Conservation (phyloP, 2,888 invertebrate genomes). For the Glomeris marginata region DNA sequence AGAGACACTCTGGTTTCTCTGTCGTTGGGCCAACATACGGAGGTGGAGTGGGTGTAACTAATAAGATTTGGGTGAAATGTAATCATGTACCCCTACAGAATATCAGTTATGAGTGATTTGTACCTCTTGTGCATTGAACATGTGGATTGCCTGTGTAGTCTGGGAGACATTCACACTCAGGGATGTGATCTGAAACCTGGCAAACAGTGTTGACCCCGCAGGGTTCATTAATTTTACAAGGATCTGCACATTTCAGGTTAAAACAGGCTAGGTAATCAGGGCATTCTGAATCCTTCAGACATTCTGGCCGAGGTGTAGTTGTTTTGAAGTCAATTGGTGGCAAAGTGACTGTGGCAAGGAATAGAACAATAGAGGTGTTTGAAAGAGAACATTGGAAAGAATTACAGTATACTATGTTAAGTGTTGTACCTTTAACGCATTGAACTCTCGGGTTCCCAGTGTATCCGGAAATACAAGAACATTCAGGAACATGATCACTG, state of each 20-base stretch:
- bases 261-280: slow-evolving; percentile 50
- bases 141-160: slow-evolving; percentile 57
- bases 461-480: slow-evolving; percentile 52
- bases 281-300: too few species aligned
- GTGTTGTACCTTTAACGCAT: slow-evolving; percentile 45
- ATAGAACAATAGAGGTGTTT: too few species aligned
- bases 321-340: too few species aligned
- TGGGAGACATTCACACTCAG: slow-evolving; percentile 44
- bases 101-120: background rate
- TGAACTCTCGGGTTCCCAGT: slow-evolving; percentile 73
- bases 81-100: background rate
- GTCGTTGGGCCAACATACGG: slow-evolving; percentile 18
- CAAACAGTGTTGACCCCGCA: too few species aligned
- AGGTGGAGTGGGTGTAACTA: background rate
- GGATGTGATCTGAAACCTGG: slow-evolving; percentile 62
- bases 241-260: slow-evolving; percentile 50
- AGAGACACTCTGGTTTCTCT: slow-evolving; percentile 50
- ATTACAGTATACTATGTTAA: too few species aligned
- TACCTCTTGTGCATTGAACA: slow-evolving; percentile 10
- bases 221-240: too few species aligned
- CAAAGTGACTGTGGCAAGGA: too few species aligned
- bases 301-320: too few species aligned
- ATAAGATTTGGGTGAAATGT: too few species aligned
- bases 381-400: too few species aligned
- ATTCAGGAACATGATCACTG: slow-evolving; percentile 70